phyloP scores from a whole-genome alignment of 2,888 invertebrate species.

The Hydraecia micacea region DNA sequence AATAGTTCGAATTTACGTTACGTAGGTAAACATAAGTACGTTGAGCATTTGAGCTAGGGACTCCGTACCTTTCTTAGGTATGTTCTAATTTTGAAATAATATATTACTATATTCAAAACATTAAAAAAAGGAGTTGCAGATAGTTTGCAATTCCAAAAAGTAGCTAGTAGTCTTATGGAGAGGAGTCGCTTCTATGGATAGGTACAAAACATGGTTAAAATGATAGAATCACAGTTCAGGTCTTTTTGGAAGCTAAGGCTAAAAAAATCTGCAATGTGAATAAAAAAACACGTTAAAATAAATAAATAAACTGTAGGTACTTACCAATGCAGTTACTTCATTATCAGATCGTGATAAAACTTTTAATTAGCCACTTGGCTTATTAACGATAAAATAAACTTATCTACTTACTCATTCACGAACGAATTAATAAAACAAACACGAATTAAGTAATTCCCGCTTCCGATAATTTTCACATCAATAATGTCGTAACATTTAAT shows the following conservation, averaged over 20 bases:
- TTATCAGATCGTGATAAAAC: constrained; percentile 26
- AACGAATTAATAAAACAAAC: constrained; percentile 50
- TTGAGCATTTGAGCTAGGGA: too few relatives aligned
- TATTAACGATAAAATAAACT: constrained; percentile 29
- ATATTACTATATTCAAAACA: neutral
- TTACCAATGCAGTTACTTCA: neutral
- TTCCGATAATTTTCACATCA: constrained; percentile 46
- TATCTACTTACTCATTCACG: constrained; percentile 30
- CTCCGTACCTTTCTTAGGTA: too few relatives aligned
- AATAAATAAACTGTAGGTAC: neutral
- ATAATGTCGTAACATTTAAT: constrained; percentile 44
- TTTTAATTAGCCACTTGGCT: constrained; percentile 16
- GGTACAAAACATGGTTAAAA: neutral
- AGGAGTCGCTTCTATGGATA: neutral
- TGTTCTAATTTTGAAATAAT: too few relatives aligned
- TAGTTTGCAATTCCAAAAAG: neutral
- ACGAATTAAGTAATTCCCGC: constrained; percentile 41
- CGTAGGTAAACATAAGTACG: too few relatives aligned
- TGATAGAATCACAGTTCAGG: neutral
- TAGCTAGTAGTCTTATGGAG: neutral
- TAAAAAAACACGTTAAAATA: neutral
- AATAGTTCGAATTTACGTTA: too few relatives aligned
- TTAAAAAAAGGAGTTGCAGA: neutral
- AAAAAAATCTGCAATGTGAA: neutral
- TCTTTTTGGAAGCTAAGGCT: neutral